Evolutionary conservation across 2,113 vertebrate species (phyloP), one percentile per base, ranked within the genome.

Genomic region (Peromyscus maniculatus): DNA sequence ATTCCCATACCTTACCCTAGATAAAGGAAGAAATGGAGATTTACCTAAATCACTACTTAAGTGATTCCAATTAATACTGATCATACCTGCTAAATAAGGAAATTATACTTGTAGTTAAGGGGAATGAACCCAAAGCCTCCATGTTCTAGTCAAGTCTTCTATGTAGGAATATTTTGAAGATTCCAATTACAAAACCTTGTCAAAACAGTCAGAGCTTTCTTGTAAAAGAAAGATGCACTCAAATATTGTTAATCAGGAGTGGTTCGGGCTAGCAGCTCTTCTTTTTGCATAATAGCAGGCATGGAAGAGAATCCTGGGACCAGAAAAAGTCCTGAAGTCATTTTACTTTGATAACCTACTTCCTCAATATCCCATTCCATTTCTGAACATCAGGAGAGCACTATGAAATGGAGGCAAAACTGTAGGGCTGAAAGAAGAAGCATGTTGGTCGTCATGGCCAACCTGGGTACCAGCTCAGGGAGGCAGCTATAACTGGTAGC

Each of bases 391-490:
- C 26, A 87, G 64, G 17, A 67, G 46, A 96, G 26, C 1, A 74
- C 21, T 52, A 67, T 66, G 83, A 78, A 39, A 90, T 66, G 64
- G 64, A 66, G 64, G 26, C 26, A 31, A 66, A 26, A 66, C 1
- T 0, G 64, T 12, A 31, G 64, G 26, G 28, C 46, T 71, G 11
- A 16, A 83, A 52, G 46, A 74, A 17, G 9, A 87, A 59, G 6
- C 9, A 39, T 17, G 33, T 4, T 52, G 57, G 12, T 13, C 59
- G 28, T 26, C 13, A 12, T 2, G 0, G 26, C 12, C 39, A 2
- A 36, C 24, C 15, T 24, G 7, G 36, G 11, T 55, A 10, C 31
- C 62, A 66, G 12, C 21, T 4, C 36, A 83, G 36, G 19, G 2
- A 59, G 55, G 21, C 55, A 62, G 12, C 36, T 83, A 26, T 8